A percentile compares a stretch with the other conserved stretches of the same genome.
phyloP scores from a whole-genome alignment of 2,113 vertebrate genomes.

The Corythoichthys haematopterus region DNA sequence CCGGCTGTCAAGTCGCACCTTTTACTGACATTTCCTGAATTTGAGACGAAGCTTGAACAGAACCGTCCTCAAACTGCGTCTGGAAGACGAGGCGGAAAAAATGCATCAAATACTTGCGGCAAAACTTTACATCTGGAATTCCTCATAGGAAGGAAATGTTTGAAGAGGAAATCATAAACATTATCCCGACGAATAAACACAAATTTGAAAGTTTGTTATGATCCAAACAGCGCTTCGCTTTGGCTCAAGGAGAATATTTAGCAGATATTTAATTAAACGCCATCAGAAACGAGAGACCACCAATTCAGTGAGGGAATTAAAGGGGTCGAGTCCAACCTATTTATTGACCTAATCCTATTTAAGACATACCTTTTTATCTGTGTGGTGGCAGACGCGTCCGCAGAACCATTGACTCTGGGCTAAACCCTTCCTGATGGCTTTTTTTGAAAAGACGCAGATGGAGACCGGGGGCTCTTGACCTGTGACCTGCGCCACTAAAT shows the following conservation, averaged over 20 bases:
- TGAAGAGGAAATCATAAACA: slow-evolving; percentile 76
- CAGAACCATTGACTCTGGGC: slow-evolving; percentile 56
- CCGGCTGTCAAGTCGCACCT: slow-evolving; percentile 32
- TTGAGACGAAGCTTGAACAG: neutral
- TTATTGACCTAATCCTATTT: neutral
- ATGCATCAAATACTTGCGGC: slow-evolving; percentile 60
- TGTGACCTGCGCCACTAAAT: slow-evolving; percentile 64
- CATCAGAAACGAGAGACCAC: neutral
- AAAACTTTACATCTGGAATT: slow-evolving; percentile 69
- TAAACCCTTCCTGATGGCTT: slow-evolving; percentile 68
- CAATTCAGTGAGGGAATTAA: neutral
- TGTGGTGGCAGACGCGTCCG: slow-evolving; percentile 45
- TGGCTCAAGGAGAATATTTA: neutral
- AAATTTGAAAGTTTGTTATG: neutral
- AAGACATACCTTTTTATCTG: slow-evolving; percentile 9
- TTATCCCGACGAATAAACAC: slow-evolving; percentile 43
- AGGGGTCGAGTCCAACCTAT: neutral
- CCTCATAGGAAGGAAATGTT: slow-evolving; percentile 60
- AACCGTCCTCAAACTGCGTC: slow-evolving; percentile 24
- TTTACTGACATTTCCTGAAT: slow-evolving; percentile 30
- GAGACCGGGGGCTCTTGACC: slow-evolving; percentile 65
- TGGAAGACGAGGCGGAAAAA: slow-evolving; percentile 22
- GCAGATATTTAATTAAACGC: neutral
- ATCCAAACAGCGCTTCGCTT: neutral
- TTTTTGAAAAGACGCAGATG: slow-evolving; percentile 63